Conservation (phyloP, 2,888 invertebrate genomes). For the Aleiodes testaceus region DNA sequence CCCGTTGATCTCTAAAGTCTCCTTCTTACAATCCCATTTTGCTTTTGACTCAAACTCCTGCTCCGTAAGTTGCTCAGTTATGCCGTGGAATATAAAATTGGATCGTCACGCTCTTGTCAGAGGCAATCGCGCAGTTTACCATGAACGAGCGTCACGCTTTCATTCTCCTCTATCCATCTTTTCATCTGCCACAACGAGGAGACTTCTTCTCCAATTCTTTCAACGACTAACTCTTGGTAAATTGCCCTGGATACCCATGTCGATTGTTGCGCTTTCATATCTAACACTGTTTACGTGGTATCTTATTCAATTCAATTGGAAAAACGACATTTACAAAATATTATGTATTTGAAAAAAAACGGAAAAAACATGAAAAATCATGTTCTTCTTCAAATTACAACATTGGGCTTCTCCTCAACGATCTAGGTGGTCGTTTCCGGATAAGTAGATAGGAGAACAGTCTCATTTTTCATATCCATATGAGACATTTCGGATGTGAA, state of each 20-base stretch:
- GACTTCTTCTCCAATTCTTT: constrained; percentile 26
- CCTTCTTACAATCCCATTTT: constrained; percentile 24
- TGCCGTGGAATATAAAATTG: constrained; percentile 43
- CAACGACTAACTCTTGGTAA: constrained; percentile 20
- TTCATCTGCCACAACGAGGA: constrained; percentile 24
- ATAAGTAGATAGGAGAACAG: background rate
- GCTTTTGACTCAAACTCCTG: constrained; percentile 23
- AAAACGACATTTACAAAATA: background rate
- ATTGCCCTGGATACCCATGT: constrained; percentile 15
- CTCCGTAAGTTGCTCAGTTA: constrained; percentile 38
- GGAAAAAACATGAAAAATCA: too few relatives aligned
- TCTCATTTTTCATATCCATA: constrained; percentile 26
- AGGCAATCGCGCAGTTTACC: constrained; percentile 32
- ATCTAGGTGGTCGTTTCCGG: constrained; percentile 15
- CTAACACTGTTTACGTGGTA: background rate
- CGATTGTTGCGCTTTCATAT: constrained; percentile 16
- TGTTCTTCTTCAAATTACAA: too few relatives aligned
- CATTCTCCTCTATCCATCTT: constrained; percentile 24
- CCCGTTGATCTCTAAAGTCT: constrained; percentile 17
- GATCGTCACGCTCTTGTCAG: constrained; percentile 49
- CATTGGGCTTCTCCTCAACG: background rate
- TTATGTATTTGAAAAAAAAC: too few relatives aligned
- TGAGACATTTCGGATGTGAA: constrained; percentile 29
- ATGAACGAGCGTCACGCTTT: constrained; percentile 33
- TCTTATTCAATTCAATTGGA: background rate